Base-by-base conservation (phyloP, 1,140 invertebrate genomes). In the Bombus impatiens region DNA sequence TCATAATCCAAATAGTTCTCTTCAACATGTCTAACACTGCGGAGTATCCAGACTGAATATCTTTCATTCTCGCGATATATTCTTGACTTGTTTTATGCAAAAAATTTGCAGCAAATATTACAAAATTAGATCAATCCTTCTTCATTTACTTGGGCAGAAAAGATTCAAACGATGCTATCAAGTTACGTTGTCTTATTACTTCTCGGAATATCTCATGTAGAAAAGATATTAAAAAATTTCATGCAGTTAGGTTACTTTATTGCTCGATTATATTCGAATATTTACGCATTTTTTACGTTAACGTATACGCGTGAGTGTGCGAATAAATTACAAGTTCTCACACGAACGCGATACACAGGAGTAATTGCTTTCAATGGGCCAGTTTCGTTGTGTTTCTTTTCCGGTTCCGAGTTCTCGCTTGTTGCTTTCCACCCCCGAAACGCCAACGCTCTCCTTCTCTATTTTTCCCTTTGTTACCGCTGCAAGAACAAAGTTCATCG, bases 401-500 rank as follows among this genome's bases (percentile, higher is more conserved):
- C 62, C 28, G 40, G 13, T 70, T 79, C 67, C 25, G 47, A 25
- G 76, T 47, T 62, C 57, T 10, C 40, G 68, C 75, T 88, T 84
- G 78, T 87, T 88, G 74, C 68, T 89, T 67, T 37, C 37, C 78
- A 42, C 62, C 32, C 70, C 15, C 18, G 3, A n/a, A 75, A 47
- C 28, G 22, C 37, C 44, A 57, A 75, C 65, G 44, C 18, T 3
- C 13, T 75, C n/a, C 6, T 37, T 25, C 6, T 59, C 28, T 22
- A 8, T 12, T 68, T 59, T 28, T 25, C 76, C 84, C 72, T 22
- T 88, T 86, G 82, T 78, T 42, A 22, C 42, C 6, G 12, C 8
- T 32, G 22, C 22, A 57, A 78, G 68, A 65, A 88, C 83, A 83
- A 84, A 80, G 83, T 88, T 89, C 84, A 88, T 89, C 84, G 88